These are phyloP conservation scores for Procambarus virginalis DNA, from an alignment of 1,140 invertebrate genomes.

Conservation along the genomic window DNA sequence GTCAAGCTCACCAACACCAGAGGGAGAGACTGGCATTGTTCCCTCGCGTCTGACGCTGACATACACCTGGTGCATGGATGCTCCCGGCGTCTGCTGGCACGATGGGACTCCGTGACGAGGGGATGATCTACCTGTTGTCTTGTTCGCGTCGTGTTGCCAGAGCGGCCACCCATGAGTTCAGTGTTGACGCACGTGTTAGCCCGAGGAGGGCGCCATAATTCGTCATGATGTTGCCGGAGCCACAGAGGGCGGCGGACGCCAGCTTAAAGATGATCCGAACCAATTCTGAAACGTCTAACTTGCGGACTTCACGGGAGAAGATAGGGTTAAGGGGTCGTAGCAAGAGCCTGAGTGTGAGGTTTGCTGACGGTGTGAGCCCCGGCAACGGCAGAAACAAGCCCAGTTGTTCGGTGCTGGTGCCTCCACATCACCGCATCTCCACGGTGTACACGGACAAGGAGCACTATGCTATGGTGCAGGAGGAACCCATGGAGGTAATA, in stretches of 20 bases:
- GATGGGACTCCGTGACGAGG: neutral
- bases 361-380: neutral
- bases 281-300: constrained; percentile 21
- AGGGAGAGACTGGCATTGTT: too few species aligned
- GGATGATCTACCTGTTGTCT: neutral
- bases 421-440: constrained; percentile 36
- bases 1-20: too few species aligned
- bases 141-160: neutral
- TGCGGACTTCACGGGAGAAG: constrained; percentile 16
- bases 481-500: constrained; percentile 4
- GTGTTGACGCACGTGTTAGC: neutral
- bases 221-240: constrained; percentile 37
- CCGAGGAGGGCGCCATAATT: neutral
- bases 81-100: too few species aligned
- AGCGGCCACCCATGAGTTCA: neutral
- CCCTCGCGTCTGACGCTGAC: too few species aligned
- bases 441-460: neutral
- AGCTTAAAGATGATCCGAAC: constrained; percentile 37
- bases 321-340: constrained; percentile 10
- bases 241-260: neutral
- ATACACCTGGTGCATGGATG: too few species aligned
- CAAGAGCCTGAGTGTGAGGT: constrained; percentile 29
- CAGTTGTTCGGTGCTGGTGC: constrained; percentile 35
- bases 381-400: neutral
- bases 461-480: neutral